Base-by-base conservation (phyloP, 2,797 vertebrate species). In the Poeciliopsis presidionis region DNA sequence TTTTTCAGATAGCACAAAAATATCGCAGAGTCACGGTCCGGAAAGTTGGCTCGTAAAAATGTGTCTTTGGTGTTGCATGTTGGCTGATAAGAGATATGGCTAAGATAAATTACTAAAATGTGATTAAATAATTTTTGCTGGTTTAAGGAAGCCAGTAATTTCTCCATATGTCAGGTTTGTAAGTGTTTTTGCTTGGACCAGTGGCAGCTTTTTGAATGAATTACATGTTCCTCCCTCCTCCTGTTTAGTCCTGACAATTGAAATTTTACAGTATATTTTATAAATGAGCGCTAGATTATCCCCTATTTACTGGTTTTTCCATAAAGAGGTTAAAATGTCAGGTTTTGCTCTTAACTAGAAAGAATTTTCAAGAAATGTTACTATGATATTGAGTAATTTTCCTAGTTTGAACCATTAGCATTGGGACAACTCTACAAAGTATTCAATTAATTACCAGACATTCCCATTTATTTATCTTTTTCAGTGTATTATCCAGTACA, bases 31-130 rank as follows among this genome's bases (percentile, higher is more conserved):
- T 53, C 20, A 51, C 7, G 7, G 20, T 22, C 20, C 6, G 7
- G 7, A 51, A 51, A 22, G 7, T 18, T 51, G 16, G 49, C 18
- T 51, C 7, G 49, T 51, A 51, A 51, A 51, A 20, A 49, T 49
- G 16, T 20, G 47, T 49, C 2, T 6, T 49, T 6, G 47, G 18
- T 20, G 47, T 20, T 18, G 0, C 47, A 49, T 49, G 6, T 49
- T 18, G 14, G 47, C 47, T 49, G 47, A 49, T 49, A 20, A 49
- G 16, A 49, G 47, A 49, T 18, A 49, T 49, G 47, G 18, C 47
- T 49, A 88, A 85, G 30, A 33, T 86, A 88, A 83, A 67, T n/a
- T 41, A 20, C 36, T 25, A 43, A 67, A 7, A 67, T 25, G 2
- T 67, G 39, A 13, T 41, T 3, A 25, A 67, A 67, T 43, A 25